Percentiles rank a stretch among this genome's conserved stretches.
phyloP scores from a whole-genome alignment of 2,888 invertebrate genomes.

The Diaprepes abbreviatus region DNA sequence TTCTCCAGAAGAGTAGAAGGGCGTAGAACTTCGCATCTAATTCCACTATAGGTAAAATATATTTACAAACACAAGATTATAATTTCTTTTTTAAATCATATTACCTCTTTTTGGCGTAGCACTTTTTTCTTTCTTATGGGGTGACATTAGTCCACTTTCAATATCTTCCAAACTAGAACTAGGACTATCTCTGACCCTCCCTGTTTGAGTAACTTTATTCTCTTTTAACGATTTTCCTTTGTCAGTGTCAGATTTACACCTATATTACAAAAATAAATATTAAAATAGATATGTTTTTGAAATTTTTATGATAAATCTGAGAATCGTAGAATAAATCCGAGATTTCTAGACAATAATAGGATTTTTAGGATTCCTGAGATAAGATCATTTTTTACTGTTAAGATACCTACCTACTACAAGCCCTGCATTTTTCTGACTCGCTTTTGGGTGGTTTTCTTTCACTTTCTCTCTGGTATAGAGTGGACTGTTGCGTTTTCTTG shows the following conservation, averaged over 20 bases:
- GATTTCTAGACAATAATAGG: too few species aligned
- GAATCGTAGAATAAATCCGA: too few species aligned
- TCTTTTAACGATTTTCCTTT: conserved; percentile 58
- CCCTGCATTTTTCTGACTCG: conserved; percentile 63
- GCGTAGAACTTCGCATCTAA: too few species aligned
- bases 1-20: too few species aligned
- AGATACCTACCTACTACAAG: conserved; percentile 56
- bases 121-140: conserved; percentile 15
- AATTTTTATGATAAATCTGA: too few species aligned
- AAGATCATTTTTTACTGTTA: too few species aligned
- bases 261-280: conserved; percentile 14
- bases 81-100: too few species aligned
- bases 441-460: conserved; percentile 60
- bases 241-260: conserved; percentile 49
- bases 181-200: conserved; percentile 53
- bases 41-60: too few species aligned
- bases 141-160: conserved; percentile 1
- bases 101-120: conserved; percentile 34
- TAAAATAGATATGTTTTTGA: too few species aligned
- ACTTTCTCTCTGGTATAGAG: conserved; percentile 44
- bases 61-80: too few species aligned
- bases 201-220: conserved; percentile 60
- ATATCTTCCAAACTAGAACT: conserved; percentile 59
- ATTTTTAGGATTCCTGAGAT: too few species aligned
- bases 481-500: conserved; percentile 69